phyloP scores from a whole-genome alignment of 37 sponge, comb jelly and placozoan genomes.

The Tethya wilhelma region DNA sequence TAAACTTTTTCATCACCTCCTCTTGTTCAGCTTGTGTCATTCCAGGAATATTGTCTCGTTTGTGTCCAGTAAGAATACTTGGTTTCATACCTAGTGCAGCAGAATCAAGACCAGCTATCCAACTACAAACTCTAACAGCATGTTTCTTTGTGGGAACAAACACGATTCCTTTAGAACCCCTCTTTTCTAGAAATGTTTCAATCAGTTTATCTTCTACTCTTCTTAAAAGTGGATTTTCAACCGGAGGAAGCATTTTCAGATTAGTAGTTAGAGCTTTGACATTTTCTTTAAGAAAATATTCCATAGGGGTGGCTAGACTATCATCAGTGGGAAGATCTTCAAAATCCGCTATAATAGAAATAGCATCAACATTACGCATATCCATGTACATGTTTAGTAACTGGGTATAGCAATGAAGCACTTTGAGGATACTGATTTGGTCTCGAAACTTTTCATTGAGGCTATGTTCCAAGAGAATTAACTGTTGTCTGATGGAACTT shows the following conservation, averaged over 20 bases:
- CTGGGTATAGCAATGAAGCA: constrained; percentile 3
- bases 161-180: constrained; percentile 33
- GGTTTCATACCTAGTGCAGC: background rate
- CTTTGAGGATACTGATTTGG: background rate
- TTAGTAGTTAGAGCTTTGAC: background rate
- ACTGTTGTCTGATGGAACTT: background rate
- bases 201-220: constrained; percentile 1
- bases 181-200: constrained; percentile 1
- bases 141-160: constrained; percentile 51
- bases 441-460: constrained; percentile 2
- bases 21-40: constrained; percentile 70
- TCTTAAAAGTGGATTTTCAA: constrained; percentile 38
- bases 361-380: constrained; percentile 43
- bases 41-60: constrained; percentile 23
- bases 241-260: background rate
- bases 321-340: constrained; percentile 12
- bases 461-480: background rate
- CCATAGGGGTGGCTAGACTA: background rate
- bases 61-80: constrained; percentile 39
- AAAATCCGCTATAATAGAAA: constrained; percentile 16
- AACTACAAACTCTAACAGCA: constrained; percentile 14
- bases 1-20: constrained; percentile 73
- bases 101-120: constrained; percentile 15
- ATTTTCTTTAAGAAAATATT: constrained; percentile 12
- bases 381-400: constrained; percentile 35